Evolutionary conservation across 37 sponge, comb jelly and placozoan genomes (phyloP), one percentile per base, ranked within the genome.

Genomic region (Dysidea cf. avara): DNA sequence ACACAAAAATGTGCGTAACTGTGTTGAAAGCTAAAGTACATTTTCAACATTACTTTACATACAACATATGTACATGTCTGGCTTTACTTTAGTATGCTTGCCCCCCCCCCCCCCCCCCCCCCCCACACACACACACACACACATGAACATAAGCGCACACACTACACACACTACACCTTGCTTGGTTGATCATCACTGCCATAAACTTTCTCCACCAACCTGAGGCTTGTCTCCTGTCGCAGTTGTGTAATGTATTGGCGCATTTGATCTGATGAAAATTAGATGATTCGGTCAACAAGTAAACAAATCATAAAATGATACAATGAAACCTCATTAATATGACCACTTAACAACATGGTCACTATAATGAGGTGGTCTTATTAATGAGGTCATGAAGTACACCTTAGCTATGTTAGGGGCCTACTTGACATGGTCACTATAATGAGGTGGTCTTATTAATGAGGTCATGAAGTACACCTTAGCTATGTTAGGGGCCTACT

Each of bases 161-260:
- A 53, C 25, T 29, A n/a, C 38, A 16, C 1, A 33, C 2, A 9
- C 37, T 17, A 25, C 80, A 93, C 94, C 83, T 93, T 93, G 81
- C 94, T 93, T 13, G 96, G 96, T 39, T 85, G 89, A 0, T 75
- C 87, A 0, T 61, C 87, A 33, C 67, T 39, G 25, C 61, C 90
- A 77, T 69, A 96, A 16, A 94, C 99, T 77, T 89, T 97, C 53
- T 94, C 94, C 26, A 88, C 90, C n/a, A 97, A 74, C 13, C 99
- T 74, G n/a, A 60, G 76, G 16, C 99, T 95, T 3, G 86, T 9
- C 71, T 97, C 99, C 78, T 97, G 99, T 6, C 99, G 73, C 53
- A 94, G 64, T 72, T 97, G 99, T 36, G 90, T 83, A 72, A 97
- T 70, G 60, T 97, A 97, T 32, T 85, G 77, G 17, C 90, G 68